A percentile compares a stretch with the other conserved stretches of the same genome.
Conservation (phyloP, 2,113 vertebrate genomes). For the Protobothrops mucrosquamatus region DNA sequence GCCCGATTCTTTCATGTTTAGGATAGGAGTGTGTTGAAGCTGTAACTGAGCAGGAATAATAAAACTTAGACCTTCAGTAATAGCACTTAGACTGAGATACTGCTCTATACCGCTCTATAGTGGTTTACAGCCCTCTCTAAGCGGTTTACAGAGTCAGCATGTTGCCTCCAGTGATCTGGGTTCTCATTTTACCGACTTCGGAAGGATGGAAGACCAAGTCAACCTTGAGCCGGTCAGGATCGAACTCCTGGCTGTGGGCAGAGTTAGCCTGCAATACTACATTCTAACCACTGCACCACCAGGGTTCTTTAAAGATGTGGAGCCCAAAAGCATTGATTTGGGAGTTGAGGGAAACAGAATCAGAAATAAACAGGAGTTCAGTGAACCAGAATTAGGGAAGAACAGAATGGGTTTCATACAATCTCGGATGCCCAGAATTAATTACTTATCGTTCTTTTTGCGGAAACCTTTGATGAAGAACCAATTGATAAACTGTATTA, state of each 20-base stretch:
- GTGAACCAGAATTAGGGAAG: background rate
- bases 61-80: background rate
- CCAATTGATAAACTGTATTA: background rate
- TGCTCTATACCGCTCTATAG: background rate
- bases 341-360: background rate
- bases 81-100: background rate
- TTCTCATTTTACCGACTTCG: no score
- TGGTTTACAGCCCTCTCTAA: background rate
- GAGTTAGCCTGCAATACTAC: background rate
- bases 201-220: background rate
- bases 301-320: background rate
- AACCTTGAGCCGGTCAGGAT: background rate
- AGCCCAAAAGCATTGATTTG: background rate
- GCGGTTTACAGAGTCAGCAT: no score
- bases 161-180: no score
- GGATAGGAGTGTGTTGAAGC: background rate
- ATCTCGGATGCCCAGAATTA: background rate
- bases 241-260: background rate
- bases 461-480: background rate
- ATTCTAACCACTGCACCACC: background rate
- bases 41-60: background rate
- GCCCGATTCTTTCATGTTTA: background rate
- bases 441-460: background rate
- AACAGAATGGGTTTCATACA: background rate
- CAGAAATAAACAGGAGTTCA: background rate